Percentiles rank a stretch among this genome's conserved stretches.
phyloP scores from a whole-genome alignment of 1,140 invertebrate species.

The Zaprionus davidi region DNA sequence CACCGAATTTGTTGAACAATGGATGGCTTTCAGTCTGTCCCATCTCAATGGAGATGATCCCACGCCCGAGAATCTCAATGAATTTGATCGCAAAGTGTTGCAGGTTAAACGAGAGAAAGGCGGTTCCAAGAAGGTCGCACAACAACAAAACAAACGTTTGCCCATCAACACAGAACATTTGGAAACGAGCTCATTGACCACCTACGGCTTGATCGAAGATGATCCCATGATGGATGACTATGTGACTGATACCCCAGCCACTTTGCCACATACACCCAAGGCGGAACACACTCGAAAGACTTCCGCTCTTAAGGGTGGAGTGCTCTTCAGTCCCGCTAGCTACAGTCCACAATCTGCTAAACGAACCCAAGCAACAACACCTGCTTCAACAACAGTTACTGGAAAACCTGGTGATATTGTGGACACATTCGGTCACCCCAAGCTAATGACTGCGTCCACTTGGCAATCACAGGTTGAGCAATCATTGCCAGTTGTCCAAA shows the following conservation, averaged over 20 bases:
- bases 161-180: constrained; percentile 4
- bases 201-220: constrained; percentile 58
- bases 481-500: constrained; percentile 50
- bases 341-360: constrained; percentile 62
- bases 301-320: constrained; percentile 41
- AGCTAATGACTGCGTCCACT: constrained; percentile 42
- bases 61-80: constrained; percentile 85
- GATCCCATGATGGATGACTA: constrained; percentile 70
- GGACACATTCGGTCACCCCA: constrained; percentile 68
- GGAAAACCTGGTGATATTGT: constrained; percentile 64
- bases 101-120: constrained; percentile 84
- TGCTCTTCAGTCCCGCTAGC: constrained; percentile 64
- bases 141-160: constrained; percentile 23
- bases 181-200: constrained; percentile 48
- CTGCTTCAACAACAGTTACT: not conserved
- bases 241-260: constrained; percentile 38
- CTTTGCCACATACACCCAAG: constrained; percentile 58
- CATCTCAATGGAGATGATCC: constrained; percentile 86
- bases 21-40: constrained; percentile 88
- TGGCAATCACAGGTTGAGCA: constrained; percentile 63
- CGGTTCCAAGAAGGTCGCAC: constrained; percentile 29
- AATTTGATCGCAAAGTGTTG: constrained; percentile 88
- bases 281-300: constrained; percentile 18
- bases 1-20: constrained; percentile 88
- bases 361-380: not conserved